Conservation (phyloP, 2,888 invertebrate species). For the Cerastis rubricosa region DNA sequence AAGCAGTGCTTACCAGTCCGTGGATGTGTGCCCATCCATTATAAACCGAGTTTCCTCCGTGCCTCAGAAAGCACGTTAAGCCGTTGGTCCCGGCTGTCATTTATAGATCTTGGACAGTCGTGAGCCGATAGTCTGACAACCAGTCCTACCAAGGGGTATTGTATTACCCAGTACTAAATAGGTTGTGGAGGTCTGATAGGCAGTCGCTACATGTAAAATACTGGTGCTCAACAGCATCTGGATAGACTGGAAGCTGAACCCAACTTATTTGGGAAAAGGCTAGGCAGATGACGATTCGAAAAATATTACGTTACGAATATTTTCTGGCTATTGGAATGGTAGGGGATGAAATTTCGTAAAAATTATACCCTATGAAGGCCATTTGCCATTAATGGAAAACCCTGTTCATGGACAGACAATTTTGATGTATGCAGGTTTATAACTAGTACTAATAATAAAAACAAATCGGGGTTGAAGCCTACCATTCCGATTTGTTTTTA, state of each 20-base stretch:
- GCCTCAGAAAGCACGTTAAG: neutral
- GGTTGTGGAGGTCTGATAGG: neutral
- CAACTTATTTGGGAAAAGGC: neutral
- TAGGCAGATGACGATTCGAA: too few relatives aligned
- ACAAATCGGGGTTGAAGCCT: too few relatives aligned
- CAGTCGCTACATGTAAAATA: neutral
- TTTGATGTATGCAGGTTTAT: too few relatives aligned
- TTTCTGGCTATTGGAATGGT: too few relatives aligned
- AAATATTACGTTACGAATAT: too few relatives aligned
- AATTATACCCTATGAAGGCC: too few relatives aligned
- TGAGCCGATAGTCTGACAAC: neutral
- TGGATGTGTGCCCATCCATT: neutral
- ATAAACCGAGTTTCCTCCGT: neutral
- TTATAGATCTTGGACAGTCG: neutral
- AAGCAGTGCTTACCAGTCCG: too few relatives aligned
- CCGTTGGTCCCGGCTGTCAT: neutral
- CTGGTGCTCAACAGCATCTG: neutral
- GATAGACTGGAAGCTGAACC: neutral
- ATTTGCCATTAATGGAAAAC: too few relatives aligned
- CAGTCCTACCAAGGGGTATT: neutral
- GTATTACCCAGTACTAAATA: neutral
- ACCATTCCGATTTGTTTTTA: too few relatives aligned
- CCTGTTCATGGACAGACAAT: too few relatives aligned
- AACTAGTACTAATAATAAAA: too few relatives aligned
- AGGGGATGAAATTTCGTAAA: too few relatives aligned